Evolutionary conservation across 2,888 invertebrate species (phyloP).

Genomic region (Ormia ochracea): DNA sequence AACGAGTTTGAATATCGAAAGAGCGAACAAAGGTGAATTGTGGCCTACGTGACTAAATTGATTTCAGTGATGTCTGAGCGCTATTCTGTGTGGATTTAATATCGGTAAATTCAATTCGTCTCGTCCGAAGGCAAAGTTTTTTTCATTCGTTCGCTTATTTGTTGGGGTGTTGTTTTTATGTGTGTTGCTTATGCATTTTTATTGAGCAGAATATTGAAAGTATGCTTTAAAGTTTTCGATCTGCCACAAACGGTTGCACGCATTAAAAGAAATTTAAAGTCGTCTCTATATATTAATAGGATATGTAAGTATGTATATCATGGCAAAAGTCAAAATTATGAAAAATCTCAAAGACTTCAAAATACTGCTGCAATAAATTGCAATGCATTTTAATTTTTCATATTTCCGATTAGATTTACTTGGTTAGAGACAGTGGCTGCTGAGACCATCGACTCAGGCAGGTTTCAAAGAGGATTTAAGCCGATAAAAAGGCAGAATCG

Average conservation of each 20-base stretch:
- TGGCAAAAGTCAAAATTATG: too few species aligned
- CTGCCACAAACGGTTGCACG: neutral
- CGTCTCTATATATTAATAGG: too few species aligned
- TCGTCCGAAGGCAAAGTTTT: constrained; percentile 29
- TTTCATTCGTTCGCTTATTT: constrained; percentile 34
- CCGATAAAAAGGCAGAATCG: too few species aligned
- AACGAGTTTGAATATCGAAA: constrained; percentile 28
- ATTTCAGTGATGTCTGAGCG: constrained; percentile 71
- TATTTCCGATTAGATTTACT: too few species aligned
- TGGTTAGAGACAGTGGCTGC: too few species aligned
- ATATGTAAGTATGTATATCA: neutral
- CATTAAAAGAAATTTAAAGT: neutral
- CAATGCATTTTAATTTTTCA: too few species aligned
- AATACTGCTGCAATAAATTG: too few species aligned
- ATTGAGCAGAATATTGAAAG: constrained; percentile 21
- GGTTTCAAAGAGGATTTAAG: too few species aligned
- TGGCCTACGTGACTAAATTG: constrained; percentile 75
- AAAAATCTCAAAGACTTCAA: too few species aligned
- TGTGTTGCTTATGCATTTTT: neutral
- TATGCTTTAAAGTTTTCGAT: constrained; percentile 7
- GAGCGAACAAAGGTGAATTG: constrained; percentile 55
- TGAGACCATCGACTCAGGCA: too few species aligned
- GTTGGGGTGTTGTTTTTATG: constrained; percentile 16
- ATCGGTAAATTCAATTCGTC: constrained; percentile 7
- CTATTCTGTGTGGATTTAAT: constrained; percentile 45